phyloP scores from a whole-genome alignment of 2,888 invertebrate genomes.

The Drosophila melanocephala region DNA sequence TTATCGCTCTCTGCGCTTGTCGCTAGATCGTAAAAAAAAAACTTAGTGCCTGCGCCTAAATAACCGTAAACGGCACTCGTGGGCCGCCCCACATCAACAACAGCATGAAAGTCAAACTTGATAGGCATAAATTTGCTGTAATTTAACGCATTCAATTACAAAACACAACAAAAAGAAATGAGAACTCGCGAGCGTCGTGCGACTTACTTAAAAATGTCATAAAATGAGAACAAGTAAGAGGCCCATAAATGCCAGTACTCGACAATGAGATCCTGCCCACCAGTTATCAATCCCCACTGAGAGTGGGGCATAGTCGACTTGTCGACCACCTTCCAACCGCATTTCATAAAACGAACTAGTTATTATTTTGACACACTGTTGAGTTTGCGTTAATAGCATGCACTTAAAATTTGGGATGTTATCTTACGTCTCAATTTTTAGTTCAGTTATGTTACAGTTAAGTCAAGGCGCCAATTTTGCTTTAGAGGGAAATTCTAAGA shows the following conservation, averaged over 20 bases:
- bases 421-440: neutral
- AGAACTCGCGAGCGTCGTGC: slow-evolving; percentile 60
- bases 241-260: slow-evolving; percentile 50
- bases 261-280: slow-evolving; percentile 40
- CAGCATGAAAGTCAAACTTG: slow-evolving; percentile 63
- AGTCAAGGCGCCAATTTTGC: neutral
- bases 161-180: slow-evolving; percentile 40
- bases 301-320: slow-evolving; percentile 14
- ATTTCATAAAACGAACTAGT: neutral
- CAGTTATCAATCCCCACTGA: slow-evolving; percentile 16
- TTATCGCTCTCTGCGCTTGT: slow-evolving; percentile 14
- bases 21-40: slow-evolving; percentile 68
- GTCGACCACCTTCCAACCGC: neutral
- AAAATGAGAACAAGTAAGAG: slow-evolving; percentile 65
- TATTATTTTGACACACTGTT: neutral
- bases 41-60: slow-evolving; percentile 76
- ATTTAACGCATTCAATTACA: slow-evolving; percentile 79
- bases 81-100: slow-evolving; percentile 47
- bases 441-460: neutral
- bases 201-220: slow-evolving; percentile 78
- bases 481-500: neutral
- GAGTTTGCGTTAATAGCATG: too few relatives aligned
- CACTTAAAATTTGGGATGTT: neutral
- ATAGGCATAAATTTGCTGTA: slow-evolving; percentile 79
- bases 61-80: slow-evolving; percentile 77